phyloP scores from a whole-genome alignment of 2,888 invertebrate genomes.

The Bombylius discolor region DNA sequence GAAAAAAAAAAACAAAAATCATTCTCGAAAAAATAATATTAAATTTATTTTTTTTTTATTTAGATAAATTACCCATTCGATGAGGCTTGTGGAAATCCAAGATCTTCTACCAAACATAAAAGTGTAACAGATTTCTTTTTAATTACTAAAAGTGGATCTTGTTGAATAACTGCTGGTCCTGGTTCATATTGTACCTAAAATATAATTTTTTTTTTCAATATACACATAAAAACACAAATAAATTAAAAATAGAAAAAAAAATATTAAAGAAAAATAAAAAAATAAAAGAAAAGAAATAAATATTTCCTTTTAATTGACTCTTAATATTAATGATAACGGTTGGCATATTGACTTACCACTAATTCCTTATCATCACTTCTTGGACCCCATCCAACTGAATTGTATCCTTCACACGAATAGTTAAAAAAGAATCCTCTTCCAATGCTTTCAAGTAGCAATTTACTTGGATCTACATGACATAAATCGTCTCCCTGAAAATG shows the following conservation, averaged over 20 bases:
- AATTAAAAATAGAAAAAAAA: neutral
- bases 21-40: neutral
- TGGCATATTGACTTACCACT: slow-evolving; percentile 40
- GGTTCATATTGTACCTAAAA: slow-evolving; percentile 51
- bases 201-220: neutral
- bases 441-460: slow-evolving; percentile 72
- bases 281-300: slow-evolving; percentile 44
- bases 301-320: too few species aligned
- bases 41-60: neutral
- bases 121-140: slow-evolving; percentile 75
- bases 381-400: slow-evolving; percentile 78
- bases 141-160: slow-evolving; percentile 61
- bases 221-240: neutral
- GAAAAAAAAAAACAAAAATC: neutral
- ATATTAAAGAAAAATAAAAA: neutral
- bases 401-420: slow-evolving; percentile 84
- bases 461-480: slow-evolving; percentile 77
- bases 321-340: too few species aligned
- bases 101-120: slow-evolving; percentile 68
- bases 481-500: slow-evolving; percentile 41
- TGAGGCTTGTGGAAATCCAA: slow-evolving; percentile 64
- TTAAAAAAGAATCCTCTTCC: slow-evolving; percentile 83
- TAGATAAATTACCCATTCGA: slow-evolving; percentile 24
- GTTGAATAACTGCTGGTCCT: slow-evolving; percentile 63
- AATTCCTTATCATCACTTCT: slow-evolving; percentile 65